phyloP scores from a whole-genome alignment of 2,888 invertebrate genomes.

The Polyommatus iphigenia region DNA sequence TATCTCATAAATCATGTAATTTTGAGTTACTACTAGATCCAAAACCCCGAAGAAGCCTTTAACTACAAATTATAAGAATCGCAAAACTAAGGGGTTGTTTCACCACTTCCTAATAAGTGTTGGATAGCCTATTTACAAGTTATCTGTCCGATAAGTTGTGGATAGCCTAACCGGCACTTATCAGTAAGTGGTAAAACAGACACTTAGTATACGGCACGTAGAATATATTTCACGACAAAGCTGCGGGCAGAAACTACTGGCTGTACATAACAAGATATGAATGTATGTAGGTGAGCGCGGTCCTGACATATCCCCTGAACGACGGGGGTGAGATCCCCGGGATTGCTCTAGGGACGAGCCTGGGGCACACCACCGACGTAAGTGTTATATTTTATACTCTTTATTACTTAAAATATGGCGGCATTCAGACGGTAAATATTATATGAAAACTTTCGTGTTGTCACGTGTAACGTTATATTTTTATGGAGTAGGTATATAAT shows the following conservation, averaged over 20 bases:
- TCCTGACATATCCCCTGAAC: conserved; percentile 47
- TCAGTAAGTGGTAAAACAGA: too few species aligned
- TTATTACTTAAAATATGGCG: neutral
- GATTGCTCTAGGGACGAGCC: conserved; percentile 59
- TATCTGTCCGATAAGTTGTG: too few species aligned
- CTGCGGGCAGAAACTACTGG: neutral
- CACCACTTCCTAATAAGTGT: too few species aligned
- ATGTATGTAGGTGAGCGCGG: conserved; percentile 23
- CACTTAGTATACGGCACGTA: too few species aligned
- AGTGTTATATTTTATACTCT: conserved; percentile 8
- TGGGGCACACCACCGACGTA: conserved; percentile 31
- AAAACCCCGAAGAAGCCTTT: too few species aligned
- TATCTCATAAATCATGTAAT: too few species aligned
- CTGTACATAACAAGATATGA: neutral
- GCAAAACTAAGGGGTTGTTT: too few species aligned
- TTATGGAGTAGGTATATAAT: neutral
- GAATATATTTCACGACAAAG: too few species aligned
- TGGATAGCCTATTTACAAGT: too few species aligned
- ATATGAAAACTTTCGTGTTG: neutral
- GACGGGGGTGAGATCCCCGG: conserved; percentile 65
- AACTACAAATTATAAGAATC: too few species aligned
- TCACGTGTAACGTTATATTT: neutral
- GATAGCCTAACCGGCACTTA: too few species aligned
- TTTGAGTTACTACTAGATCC: too few species aligned
- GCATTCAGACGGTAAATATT: neutral